Evolutionary conservation across 2,797 vertebrate genomes (phyloP).

Genomic region (Bovichtus diacanthus): DNA sequence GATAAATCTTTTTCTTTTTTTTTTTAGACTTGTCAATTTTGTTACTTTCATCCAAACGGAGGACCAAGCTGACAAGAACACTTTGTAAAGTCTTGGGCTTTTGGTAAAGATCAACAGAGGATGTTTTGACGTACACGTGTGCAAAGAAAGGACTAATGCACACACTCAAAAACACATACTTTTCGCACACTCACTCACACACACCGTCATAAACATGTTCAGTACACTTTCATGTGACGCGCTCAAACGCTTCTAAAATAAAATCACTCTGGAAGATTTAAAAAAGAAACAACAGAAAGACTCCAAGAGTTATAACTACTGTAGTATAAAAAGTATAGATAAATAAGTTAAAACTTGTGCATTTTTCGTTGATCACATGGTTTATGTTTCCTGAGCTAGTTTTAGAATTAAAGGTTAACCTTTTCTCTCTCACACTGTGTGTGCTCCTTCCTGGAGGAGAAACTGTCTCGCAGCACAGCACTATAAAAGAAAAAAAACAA

Average conservation of each 20-base stretch:
- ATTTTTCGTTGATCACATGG: slow-evolving; percentile 96
- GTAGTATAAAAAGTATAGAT: slow-evolving; percentile 99
- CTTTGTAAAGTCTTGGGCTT: slow-evolving; percentile 97
- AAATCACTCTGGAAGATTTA: slow-evolving; percentile 89
- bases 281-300: slow-evolving; percentile 88
- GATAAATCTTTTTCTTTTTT: slow-evolving; percentile 85
- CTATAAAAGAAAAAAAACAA: slow-evolving; percentile 75
- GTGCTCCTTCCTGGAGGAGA: slow-evolving; percentile 98
- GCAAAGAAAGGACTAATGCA: slow-evolving; percentile 68
- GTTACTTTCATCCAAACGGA: slow-evolving; percentile 94
- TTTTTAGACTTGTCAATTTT: slow-evolving; percentile 89
- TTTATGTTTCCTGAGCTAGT: slow-evolving; percentile 99
- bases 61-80: slow-evolving; percentile 92
- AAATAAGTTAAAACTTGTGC: slow-evolving; percentile 99
- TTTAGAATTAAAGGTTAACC: slow-evolving; percentile 95
- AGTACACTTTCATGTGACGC: slow-evolving; percentile 74
- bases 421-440: slow-evolving; percentile 97
- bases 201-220: slow-evolving; percentile 62
- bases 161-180: slow-evolving; percentile 47
- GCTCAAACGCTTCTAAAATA: slow-evolving; percentile 70
- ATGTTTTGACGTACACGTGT: slow-evolving; percentile 76
- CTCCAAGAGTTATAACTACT: slow-evolving; percentile 99
- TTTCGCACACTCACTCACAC: slow-evolving; percentile 54
- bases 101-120: slow-evolving; percentile 89
- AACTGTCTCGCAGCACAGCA: slow-evolving; percentile 95